These are phyloP conservation scores for Spatula clypeata DNA, from an alignment of 2,797 vertebrate genomes.

Conservation along the genomic window DNA sequence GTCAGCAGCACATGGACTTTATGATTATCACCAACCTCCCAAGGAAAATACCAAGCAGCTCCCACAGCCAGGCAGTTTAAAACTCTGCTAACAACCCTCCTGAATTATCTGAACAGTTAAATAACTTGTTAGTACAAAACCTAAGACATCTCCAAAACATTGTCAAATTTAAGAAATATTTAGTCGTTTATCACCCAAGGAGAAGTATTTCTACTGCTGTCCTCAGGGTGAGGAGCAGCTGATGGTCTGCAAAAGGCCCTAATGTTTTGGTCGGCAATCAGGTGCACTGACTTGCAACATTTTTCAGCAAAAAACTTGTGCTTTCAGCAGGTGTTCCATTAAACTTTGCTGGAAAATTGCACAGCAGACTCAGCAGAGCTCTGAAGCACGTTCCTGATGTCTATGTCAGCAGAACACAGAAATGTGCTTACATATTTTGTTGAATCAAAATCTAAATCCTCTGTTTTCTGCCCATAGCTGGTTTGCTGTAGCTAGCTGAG, in stretches of 20 bases:
- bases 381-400: background rate
- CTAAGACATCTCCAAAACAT: slow-evolving; percentile 19
- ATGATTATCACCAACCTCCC: background rate
- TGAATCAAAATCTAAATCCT: background rate
- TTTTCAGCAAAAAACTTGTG: background rate
- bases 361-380: background rate
- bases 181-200: background rate
- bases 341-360: background rate
- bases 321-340: background rate
- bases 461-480: background rate
- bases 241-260: background rate
- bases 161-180: background rate
- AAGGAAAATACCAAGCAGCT: background rate
- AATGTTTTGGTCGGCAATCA: background rate
- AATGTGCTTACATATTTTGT: background rate
- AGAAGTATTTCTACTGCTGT: background rate
- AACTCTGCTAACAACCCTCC: background rate
- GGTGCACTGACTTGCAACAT: background rate
- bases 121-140: slow-evolving; percentile 33
- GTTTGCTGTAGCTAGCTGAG: background rate
- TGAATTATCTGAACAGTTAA: slow-evolving; percentile 16
- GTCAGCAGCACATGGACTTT: background rate
- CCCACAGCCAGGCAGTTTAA: background rate
- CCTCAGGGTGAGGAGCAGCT: background rate
- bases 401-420: background rate